A percentile compares a stretch with the other conserved stretches of the same genome.
These are phyloP conservation scores for Dugesia japonica DNA, from an alignment of 2,888 invertebrate genomes.

Conservation along the genomic window DNA sequence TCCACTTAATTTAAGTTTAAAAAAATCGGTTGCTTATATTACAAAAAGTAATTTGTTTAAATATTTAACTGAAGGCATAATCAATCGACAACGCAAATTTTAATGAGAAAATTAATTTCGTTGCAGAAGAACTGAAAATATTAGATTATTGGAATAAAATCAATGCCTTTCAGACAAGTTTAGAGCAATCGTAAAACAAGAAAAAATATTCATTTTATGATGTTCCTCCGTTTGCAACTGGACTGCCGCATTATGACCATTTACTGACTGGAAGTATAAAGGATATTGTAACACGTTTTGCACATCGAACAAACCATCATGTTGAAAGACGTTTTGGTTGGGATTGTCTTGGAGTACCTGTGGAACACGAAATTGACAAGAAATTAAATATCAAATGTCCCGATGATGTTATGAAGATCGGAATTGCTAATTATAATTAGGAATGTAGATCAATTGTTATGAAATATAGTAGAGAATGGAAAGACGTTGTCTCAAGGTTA, in stretches of 20 bases:
- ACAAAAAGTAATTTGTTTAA: no score
- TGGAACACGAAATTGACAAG: slow-evolving; percentile 66
- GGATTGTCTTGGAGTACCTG: slow-evolving; percentile 88
- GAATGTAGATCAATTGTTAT: no score
- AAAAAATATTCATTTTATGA: slow-evolving; percentile 74
- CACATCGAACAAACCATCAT: slow-evolving; percentile 74
- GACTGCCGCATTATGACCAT: slow-evolving; percentile 94
- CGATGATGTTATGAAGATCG: no score
- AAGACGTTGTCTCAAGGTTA: no score
- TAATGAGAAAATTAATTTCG: slow-evolving; percentile 73
- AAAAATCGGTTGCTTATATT: no score
- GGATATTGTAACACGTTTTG: slow-evolving; percentile 87
- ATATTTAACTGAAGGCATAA: no score
- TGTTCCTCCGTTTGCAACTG: slow-evolving; percentile 97
- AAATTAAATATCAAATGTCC: no score
- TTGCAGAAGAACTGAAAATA: slow-evolving; percentile 68
- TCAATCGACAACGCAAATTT: no score
- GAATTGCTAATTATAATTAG: no score
- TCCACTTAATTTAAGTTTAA: no score
- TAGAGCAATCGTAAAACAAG: slow-evolving; percentile 54
- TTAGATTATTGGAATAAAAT: slow-evolving; percentile 69
- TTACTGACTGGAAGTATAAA: slow-evolving; percentile 93
- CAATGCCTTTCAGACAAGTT: slow-evolving; percentile 71
- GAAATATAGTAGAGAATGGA: no score
- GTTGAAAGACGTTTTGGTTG: slow-evolving; percentile 80